Base-by-base conservation (phyloP, 2,888 invertebrate species). In the Erpobdella octoculata region DNA sequence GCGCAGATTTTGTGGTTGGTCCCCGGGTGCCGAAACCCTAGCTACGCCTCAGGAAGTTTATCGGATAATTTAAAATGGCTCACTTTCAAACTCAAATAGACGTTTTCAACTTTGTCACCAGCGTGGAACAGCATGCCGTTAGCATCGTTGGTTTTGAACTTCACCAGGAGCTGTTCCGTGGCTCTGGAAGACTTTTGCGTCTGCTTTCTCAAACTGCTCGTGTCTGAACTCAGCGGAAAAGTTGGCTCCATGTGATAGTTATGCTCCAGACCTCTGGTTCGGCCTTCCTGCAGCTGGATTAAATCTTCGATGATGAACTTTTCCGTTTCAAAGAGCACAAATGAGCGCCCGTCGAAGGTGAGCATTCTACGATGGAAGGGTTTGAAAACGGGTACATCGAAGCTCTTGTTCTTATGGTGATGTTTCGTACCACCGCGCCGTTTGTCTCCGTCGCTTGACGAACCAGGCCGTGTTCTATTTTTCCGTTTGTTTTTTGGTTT, bases 101-200 rank as follows among this genome's bases (percentile, higher is more conserved):
- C 77, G 53, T 78, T 74, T 12, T 75, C 73, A 48, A 75, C 71
- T 0, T 61, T 65, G 28, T 77, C 77, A 6, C 79, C 76, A 18
- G 77, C 77, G 66, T 77, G 79, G 80, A 80, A 81, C 36, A 82
- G 72, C 12, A 82, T 75, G 1, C 82, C 82, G 58, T 80, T 76
- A 0, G 76, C 73, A 15, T 77, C 70, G 28, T 73, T 41, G 5
- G 81, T 79, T 36, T 78, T 76, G 73, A 82, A 80, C 71, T 76
- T 74, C 68, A 82, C 74, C 25, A 64, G 48, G 64, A 77, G 36
- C 5, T 78, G 76, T 70, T 79, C 80, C 0, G 75, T 74, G 8
- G 71, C 59, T 0, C 76, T 72, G 5, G 70, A 68, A 2, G 61
- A 64, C 58, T 77, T 64, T 74, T 78, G 78, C 25, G 77, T 61